These are phyloP conservation scores for Protosalanx chinensis DNA, from an alignment of 2,797 vertebrate genomes.

Conservation along the genomic window DNA sequence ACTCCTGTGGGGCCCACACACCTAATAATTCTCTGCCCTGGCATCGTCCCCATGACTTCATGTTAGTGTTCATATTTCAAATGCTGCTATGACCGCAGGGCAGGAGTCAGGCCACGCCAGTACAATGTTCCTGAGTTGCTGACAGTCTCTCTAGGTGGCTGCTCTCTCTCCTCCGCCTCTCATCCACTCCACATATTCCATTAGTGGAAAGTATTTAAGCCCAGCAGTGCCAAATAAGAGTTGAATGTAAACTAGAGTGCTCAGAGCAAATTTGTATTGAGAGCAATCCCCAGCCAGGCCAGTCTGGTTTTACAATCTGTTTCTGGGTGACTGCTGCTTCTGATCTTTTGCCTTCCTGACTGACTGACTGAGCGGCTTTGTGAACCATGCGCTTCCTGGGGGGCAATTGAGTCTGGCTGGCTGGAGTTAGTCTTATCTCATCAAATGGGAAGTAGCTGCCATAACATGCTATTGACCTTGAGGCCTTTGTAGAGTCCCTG, in stretches of 20 bases:
- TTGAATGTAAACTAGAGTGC: conserved; percentile 13
- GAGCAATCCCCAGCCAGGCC: neutral
- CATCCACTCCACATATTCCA: neutral
- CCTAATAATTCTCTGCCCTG: neutral
- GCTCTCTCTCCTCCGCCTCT: neutral
- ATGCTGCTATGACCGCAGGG: neutral
- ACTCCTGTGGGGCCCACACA: neutral
- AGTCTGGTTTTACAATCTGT: neutral
- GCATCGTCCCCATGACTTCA: conserved; percentile 4
- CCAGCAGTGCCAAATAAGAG: conserved; percentile 2
- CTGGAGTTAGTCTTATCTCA: conserved; percentile 2
- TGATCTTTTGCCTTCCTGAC: neutral
- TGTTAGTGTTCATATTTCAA: neutral
- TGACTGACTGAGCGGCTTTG: neutral
- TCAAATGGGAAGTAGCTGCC: conserved; percentile 4
- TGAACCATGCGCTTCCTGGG: neutral
- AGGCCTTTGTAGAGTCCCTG: conserved; percentile 12
- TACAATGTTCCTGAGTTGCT: neutral
- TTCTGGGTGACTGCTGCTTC: neutral
- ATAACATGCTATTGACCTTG: conserved; percentile 8
- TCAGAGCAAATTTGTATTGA: neutral
- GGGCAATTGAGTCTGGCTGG: neutral
- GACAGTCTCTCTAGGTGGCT: conserved; percentile 7
- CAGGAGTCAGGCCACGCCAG: neutral
- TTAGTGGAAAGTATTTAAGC: conserved; percentile 3